Conservation (phyloP, 2,797 vertebrate genomes). For the Onychomys arenicola region DNA sequence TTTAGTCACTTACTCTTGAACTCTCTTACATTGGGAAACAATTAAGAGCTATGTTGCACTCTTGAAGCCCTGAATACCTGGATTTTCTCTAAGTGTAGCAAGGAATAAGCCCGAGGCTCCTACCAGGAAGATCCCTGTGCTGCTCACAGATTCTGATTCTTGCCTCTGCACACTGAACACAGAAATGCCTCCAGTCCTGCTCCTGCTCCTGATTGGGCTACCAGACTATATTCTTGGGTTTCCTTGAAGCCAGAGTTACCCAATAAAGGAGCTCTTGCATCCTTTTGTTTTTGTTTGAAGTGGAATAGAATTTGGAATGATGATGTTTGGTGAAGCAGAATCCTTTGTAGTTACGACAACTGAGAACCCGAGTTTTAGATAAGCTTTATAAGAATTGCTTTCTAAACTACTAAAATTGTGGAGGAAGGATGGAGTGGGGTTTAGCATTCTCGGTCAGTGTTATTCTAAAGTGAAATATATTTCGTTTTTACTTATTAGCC, state of each 20-base stretch:
- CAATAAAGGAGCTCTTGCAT: conserved; percentile 57
- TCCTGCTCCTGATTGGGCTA: conserved; percentile 2
- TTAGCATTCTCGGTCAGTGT: conserved; percentile 82
- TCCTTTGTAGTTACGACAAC: conserved; percentile 84
- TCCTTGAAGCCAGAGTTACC: conserved; percentile 36
- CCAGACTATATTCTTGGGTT: not conserved
- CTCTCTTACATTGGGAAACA: not conserved
- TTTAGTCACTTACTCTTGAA: not conserved
- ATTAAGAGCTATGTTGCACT: not conserved
- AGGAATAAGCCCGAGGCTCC: not conserved
- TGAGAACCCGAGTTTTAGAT: not conserved
- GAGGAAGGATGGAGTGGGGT: conserved; percentile 72
- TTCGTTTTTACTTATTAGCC: conserved; percentile 50
- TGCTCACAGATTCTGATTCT: conserved; percentile 2
- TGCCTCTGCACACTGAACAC: not conserved
- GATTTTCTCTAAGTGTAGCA: not conserved
- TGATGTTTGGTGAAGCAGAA: conserved; percentile 71
- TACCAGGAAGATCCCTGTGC: not conserved
- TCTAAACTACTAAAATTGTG: conserved; percentile 67
- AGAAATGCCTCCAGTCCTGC: not conserved
- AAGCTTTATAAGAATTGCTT: conserved; percentile 54
- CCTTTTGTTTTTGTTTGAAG: conserved; percentile 13
- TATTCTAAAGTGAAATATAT: conserved; percentile 69
- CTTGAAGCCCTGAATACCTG: not conserved
- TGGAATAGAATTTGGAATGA: conserved; percentile 75